Evolutionary conservation across 2,888 invertebrate species (phyloP).

Genomic region (Ptychoptera albimana): DNA sequence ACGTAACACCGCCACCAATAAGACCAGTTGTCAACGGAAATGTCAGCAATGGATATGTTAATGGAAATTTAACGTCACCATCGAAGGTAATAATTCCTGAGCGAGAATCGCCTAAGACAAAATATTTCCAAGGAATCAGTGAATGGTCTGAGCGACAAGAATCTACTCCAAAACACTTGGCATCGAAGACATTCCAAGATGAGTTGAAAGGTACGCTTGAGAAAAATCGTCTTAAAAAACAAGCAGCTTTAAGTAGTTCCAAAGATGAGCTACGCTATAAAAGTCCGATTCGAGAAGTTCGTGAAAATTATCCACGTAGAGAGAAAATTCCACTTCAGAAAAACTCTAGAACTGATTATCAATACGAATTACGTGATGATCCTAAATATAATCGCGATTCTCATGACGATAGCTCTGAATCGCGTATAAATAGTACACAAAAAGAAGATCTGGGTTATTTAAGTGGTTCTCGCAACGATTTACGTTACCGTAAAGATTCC

Average conservation of each 20-base stretch:
- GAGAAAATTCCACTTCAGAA: constrained; percentile 27
- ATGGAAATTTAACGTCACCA: constrained; percentile 20
- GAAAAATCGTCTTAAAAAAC: constrained; percentile 16
- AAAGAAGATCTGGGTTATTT: constrained; percentile 19
- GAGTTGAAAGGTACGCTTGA: constrained; percentile 28
- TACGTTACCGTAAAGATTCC: constrained; percentile 17
- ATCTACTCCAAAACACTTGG: constrained; percentile 22
- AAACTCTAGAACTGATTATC: constrained; percentile 7
- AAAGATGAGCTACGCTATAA: constrained; percentile 13
- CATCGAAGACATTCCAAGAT: constrained; percentile 28
- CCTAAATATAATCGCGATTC: constrained; percentile 22
- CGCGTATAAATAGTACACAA: constrained; percentile 21
- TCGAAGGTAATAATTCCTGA: constrained; percentile 37
- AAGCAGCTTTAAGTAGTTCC: constrained; percentile 18
- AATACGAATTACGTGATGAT: constrained; percentile 22
- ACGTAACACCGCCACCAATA: constrained; percentile 30
- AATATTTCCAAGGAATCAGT: constrained; percentile 57
- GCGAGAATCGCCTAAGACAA: constrained; percentile 31
- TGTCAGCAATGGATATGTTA: constrained; percentile 11
- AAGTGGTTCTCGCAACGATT: constrained; percentile 20
- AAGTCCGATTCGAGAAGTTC: not conserved
- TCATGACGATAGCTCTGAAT: constrained; percentile 23
- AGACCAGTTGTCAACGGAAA: constrained; percentile 15
- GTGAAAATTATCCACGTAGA: constrained; percentile 12
- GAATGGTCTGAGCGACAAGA: constrained; percentile 61